Evolutionary conservation across 2,888 invertebrate species (phyloP), one percentile per base, ranked within the genome.

Genomic region (Nomada flava): DNA sequence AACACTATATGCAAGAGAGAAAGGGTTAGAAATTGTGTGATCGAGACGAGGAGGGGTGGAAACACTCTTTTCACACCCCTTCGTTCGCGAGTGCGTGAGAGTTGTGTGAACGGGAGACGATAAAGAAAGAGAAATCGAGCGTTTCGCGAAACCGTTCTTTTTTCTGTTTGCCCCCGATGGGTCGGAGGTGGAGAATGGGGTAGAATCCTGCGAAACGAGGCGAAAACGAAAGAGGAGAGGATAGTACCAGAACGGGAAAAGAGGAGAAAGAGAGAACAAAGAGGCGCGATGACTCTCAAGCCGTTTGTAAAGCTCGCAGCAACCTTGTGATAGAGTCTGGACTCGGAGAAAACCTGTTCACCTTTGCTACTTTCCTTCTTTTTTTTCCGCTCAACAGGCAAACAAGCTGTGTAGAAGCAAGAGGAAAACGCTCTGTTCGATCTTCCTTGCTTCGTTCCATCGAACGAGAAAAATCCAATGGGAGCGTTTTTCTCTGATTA

Each of bases 311-410:
- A 91, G 90, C 92, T 92, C 92, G 91, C 91, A 91, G 90, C 84
- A 90, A 91, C 91, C 92, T 93, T 93, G 93, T 93, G 93, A 93
- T 93, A 93, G 90, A 93, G 93, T 91, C 93, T 93, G 93, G 93
- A 93, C 93, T 90, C 84, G 85, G 84, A 71, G 62, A 65, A 70
- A 71, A 57, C 36, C 57, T 82, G 83, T 73, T 82, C 76, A 57
- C 67, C 59, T 65, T 71, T 73, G 73, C 57, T 64, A 81, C 73
- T 65, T 76, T 74, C 70, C 63, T 68, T 78, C 42, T 20, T 69
- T 79, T 57, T 62, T 59, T 44, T 44, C 62, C 63, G 23, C 68
- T 18, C 57, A 36, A 20, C 4, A 10, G 20, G 52, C 36, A 59
- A 42, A 26, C 23, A 26, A 57, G 23, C 57, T 57, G 50, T 26